Percentiles rank a stretch among this genome's conserved stretches.
Evolutionary conservation across 1,140 invertebrate genomes (phyloP).

Genomic region (Notospermus geniculatus): DNA sequence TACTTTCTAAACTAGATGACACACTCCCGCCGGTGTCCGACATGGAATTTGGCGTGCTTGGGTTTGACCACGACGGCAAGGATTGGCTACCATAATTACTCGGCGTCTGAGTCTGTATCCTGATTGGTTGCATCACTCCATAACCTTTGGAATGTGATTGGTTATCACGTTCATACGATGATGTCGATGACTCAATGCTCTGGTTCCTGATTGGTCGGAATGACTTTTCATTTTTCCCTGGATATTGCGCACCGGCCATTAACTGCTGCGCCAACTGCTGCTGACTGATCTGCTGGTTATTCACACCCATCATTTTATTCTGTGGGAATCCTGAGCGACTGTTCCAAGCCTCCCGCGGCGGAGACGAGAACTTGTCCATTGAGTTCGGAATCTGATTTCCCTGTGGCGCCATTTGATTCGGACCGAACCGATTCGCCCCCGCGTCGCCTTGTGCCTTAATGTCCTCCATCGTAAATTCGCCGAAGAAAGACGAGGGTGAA

Average conservation of each 20-base stretch:
- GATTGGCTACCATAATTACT: not conserved
- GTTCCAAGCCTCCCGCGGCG: not conserved
- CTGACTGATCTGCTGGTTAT: not conserved
- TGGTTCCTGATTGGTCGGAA: not conserved
- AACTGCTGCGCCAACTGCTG: not conserved
- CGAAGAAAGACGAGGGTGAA: not conserved
- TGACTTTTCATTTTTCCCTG: not conserved
- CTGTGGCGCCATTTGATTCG: not conserved
- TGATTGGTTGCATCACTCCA: conserved; percentile 4
- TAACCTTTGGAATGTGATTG: not conserved
- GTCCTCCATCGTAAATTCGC: not conserved
- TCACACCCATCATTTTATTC: not conserved
- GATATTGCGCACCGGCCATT: not conserved
- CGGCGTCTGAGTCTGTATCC: not conserved
- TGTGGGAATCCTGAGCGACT: too few species aligned
- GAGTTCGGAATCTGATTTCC: not conserved
- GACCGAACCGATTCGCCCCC: not conserved
- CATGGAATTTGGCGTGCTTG: conserved; percentile 5
- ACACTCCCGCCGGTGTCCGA: not conserved
- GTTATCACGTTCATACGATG: not conserved
- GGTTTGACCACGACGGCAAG: conserved; percentile 9
- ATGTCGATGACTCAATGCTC: not conserved
- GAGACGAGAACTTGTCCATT: not conserved
- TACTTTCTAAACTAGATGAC: conserved; percentile 3
- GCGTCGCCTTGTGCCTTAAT: conserved; percentile 2